Evolutionary conservation across 2,888 invertebrate species (phyloP).

Genomic region (Cepaea hortensis): DNA sequence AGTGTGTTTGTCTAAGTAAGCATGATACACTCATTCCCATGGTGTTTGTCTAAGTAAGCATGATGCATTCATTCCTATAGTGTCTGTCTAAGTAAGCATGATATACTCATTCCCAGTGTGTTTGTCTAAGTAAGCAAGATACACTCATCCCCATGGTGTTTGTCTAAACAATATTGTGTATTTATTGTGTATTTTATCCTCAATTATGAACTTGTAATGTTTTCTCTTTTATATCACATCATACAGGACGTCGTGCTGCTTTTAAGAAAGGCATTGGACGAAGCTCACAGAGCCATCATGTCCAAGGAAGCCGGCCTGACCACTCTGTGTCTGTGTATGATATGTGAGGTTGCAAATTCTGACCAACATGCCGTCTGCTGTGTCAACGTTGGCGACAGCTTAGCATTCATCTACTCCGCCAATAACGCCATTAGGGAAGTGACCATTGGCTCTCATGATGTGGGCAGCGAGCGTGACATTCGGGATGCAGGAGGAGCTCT

Average conservation of each 20-base stretch:
- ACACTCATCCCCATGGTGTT: too few relatives aligned
- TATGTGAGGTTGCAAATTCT: constrained; percentile 78
- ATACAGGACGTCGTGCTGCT: constrained; percentile 85
- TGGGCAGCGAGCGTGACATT: constrained; percentile 89
- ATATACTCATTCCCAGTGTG: too few relatives aligned
- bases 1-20: too few relatives aligned
- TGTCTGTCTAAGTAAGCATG: too few relatives aligned
- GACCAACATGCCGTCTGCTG: constrained; percentile 84
- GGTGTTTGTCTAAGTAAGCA: too few relatives aligned
- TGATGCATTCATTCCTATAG: too few relatives aligned
- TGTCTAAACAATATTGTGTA: too few relatives aligned
- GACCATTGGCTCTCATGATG: constrained; percentile 87
- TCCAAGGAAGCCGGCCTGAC: constrained; percentile 86
- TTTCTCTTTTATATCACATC: neutral
- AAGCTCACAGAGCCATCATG: constrained; percentile 89
- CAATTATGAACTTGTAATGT: neutral
- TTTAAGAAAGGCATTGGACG: constrained; percentile 87
- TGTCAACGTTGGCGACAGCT: constrained; percentile 91
- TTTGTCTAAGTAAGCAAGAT: too few relatives aligned
- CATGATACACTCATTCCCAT: too few relatives aligned
- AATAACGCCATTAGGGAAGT: constrained; percentile 88
- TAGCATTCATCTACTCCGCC: constrained; percentile 88
- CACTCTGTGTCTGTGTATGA: constrained; percentile 87
- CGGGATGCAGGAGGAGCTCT: constrained; percentile 91
- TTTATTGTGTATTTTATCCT: neutral